Percentiles rank a stretch among this genome's conserved stretches.
phyloP scores from a whole-genome alignment of 1,140 invertebrate species.

The Teleogryllus occipitalis region DNA sequence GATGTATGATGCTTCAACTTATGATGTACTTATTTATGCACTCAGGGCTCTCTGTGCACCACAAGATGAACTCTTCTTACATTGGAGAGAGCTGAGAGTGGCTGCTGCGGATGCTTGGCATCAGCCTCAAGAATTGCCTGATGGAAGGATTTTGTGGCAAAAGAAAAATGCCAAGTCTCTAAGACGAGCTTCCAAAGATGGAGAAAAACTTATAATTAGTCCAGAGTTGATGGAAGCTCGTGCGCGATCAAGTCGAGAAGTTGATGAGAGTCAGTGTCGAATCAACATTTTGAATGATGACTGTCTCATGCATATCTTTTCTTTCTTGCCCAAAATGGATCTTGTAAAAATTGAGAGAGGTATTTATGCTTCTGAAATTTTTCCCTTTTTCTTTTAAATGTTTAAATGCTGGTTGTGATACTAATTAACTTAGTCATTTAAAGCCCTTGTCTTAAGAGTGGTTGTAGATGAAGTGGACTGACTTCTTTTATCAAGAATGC shows the following conservation, averaged over 20 bases:
- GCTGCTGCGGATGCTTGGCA: slow-evolving; percentile 14
- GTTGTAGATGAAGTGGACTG: not conserved
- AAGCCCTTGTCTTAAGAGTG: not conserved
- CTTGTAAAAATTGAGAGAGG: slow-evolving; percentile 18
- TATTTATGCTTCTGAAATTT: not conserved
- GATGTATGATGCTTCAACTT: no score
- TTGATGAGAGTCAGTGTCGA: slow-evolving; percentile 13
- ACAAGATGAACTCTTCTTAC: slow-evolving; percentile 6
- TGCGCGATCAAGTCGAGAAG: not conserved
- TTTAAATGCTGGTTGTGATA: not conserved
- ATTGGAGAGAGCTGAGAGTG: slow-evolving; percentile 5
- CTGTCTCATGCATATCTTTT: slow-evolving; percentile 18
- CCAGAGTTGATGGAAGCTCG: not conserved
- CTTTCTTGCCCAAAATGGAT: slow-evolving; percentile 11
- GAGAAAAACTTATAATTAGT: not conserved
- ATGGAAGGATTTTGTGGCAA: slow-evolving; percentile 11
- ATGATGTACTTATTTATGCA: not conserved
- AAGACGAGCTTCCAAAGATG: not conserved
- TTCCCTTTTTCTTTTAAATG: not conserved
- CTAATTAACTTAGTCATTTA: not conserved
- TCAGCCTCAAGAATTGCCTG: slow-evolving; percentile 16
- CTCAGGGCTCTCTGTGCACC: not conserved
- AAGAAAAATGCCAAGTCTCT: not conserved
- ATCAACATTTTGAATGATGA: slow-evolving; percentile 17
- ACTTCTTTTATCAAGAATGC: not conserved